phyloP scores from a whole-genome alignment of 2,113 vertebrate genomes.

The Erythrolamprus reginae region DNA sequence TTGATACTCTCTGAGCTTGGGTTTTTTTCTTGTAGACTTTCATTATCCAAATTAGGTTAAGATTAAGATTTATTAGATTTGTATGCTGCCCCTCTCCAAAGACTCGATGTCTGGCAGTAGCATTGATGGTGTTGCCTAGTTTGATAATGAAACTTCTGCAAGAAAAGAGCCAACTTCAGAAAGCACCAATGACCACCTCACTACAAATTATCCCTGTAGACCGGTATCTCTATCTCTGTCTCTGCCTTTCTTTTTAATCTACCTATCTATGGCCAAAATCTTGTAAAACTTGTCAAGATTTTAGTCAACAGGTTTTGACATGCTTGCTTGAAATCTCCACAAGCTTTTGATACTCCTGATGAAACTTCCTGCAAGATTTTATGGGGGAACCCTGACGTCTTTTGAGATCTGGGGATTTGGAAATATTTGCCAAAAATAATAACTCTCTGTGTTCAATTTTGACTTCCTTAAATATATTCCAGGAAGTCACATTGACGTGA shows the following conservation, averaged over 20 bases:
- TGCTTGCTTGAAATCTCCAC: background rate
- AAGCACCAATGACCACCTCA: background rate
- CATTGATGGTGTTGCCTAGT: background rate
- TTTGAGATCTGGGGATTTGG: background rate
- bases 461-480: background rate
- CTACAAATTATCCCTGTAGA: background rate
- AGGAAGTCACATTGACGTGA: background rate
- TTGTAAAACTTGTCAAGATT: background rate
- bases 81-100: too few relatives aligned
- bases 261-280: background rate
- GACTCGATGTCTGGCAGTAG: background rate
- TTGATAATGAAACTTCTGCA: background rate
- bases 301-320: background rate
- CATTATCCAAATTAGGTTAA: background rate
- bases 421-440: background rate
- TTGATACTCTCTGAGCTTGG: background rate
- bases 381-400: background rate
- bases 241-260: background rate
- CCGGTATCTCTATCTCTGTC: background rate
- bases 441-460: background rate
- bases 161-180: background rate
- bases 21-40: background rate
- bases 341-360: background rate
- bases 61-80: too few relatives aligned
- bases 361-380: background rate